These are phyloP conservation scores for Armadillidium nasatum DNA, from an alignment of 1,140 invertebrate genomes.

Conservation along the genomic window DNA sequence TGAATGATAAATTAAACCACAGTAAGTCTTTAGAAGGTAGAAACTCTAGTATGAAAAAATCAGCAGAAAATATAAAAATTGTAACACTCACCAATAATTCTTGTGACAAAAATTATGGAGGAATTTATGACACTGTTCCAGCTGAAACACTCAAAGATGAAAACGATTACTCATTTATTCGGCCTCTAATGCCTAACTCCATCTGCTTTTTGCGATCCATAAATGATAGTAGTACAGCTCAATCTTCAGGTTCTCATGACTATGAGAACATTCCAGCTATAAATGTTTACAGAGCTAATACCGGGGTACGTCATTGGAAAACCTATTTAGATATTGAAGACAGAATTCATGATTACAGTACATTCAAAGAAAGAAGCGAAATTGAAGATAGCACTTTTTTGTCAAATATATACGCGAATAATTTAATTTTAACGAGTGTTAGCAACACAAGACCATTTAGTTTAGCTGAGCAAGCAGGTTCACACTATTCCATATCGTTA, in stretches of 20 bases:
- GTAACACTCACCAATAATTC: background rate
- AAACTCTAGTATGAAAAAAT: background rate
- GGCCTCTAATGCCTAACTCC: constrained; percentile 29
- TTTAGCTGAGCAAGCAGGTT: constrained; percentile 33
- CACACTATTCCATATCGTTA: constrained; percentile 31
- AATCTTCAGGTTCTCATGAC: constrained; percentile 53
- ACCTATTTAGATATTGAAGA: constrained; percentile 59
- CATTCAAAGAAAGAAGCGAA: constrained; percentile 34
- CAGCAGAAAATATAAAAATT: background rate
- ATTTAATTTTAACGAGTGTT: constrained; percentile 22
- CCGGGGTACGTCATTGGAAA: constrained; percentile 63
- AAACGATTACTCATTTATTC: background rate
- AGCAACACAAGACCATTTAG: constrained; percentile 33
- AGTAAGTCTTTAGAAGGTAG: background rate
- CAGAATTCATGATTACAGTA: constrained; percentile 59
- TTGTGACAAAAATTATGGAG: constrained; percentile 29
- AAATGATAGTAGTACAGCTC: constrained; percentile 30
- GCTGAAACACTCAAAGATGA: background rate
- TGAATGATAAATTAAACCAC: too few species aligned
- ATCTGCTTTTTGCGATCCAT: constrained; percentile 18
- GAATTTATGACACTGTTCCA: constrained; percentile 30
- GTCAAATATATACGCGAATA: constrained; percentile 33
- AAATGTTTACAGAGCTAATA: constrained; percentile 61
- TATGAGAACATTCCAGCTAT: constrained; percentile 65
- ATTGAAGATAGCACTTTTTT: constrained; percentile 35